phyloP scores from a whole-genome alignment of 2,113 vertebrate genomes.

The Brachyistius frenatus region DNA sequence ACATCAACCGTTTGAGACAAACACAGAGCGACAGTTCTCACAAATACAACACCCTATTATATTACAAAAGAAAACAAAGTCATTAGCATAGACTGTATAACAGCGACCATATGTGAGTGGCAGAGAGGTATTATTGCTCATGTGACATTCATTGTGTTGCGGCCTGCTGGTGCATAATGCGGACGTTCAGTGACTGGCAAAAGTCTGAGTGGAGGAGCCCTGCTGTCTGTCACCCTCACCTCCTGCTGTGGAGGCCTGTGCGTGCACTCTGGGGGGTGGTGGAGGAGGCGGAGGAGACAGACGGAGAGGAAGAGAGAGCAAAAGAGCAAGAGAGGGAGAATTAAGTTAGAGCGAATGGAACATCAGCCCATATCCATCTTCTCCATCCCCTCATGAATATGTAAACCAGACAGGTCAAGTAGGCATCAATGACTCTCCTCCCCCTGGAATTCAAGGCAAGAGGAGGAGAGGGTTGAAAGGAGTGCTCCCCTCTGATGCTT shows the following conservation, averaged over 20 bases:
- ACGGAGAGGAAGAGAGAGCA: slow-evolving; percentile 25
- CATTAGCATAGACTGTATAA: slow-evolving; percentile 46
- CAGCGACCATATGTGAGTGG: slow-evolving; percentile 44
- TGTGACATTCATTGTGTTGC: slow-evolving; percentile 65
- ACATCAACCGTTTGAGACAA: slow-evolving; percentile 31
- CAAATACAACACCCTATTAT: background rate
- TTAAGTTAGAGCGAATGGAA: slow-evolving; percentile 57
- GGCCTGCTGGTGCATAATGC: slow-evolving; percentile 66
- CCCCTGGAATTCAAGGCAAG: slow-evolving; percentile 58
- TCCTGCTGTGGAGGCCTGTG: slow-evolving; percentile 71
- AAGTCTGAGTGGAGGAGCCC: slow-evolving; percentile 58
- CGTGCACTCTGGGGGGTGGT: slow-evolving; percentile 33
- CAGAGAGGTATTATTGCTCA: slow-evolving; percentile 50
- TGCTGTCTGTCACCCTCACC: slow-evolving; percentile 73
- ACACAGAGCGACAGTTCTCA: background rate
- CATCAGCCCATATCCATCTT: slow-evolving; percentile 68
- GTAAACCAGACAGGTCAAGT: slow-evolving; percentile 78
- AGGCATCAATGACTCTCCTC: slow-evolving; percentile 71
- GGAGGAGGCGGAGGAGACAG: slow-evolving; percentile 20
- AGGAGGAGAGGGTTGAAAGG: slow-evolving; percentile 35
- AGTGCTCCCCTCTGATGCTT: slow-evolving; percentile 52
- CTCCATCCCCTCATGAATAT: slow-evolving; percentile 78
- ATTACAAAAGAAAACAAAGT: background rate
- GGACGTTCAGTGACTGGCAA: slow-evolving; percentile 66
- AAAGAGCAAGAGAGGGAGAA: slow-evolving; percentile 42